Base-by-base conservation (phyloP, 2,888 invertebrate species). In the Parnassius mnemosyne region DNA sequence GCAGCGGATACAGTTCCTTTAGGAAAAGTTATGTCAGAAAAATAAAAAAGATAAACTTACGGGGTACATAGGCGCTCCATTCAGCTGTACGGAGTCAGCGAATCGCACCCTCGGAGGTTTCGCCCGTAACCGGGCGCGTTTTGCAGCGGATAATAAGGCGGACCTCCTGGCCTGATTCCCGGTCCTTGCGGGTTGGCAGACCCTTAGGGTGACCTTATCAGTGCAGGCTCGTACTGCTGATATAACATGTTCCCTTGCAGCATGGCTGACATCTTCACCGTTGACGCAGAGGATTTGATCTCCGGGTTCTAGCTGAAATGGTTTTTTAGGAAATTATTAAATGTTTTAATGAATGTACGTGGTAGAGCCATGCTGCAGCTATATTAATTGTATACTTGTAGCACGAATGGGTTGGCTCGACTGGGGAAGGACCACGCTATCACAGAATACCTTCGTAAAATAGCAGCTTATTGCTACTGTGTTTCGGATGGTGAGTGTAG, bases 261-360 rank as follows among this genome's bases (percentile, higher is more conserved):
- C 96, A 55, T 93, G 87, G 80, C 95, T 94, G 11, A 98, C 98
- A 80, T 98, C 97, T 83, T 97, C 97, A 1, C 96, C 97, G 81
- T 98, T 97, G 55, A 98, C 97, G 71, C 94, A 94, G 47, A 97
- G 93, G 74, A 98, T 97, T 84, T 97, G 97, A 83, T 98, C 98
- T 7, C 97, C 97, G 0, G 98, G 97, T 76, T 96, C 94, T 66
- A 98, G 87, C 93, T 94, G 85, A 13, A 90, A 81, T 10, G 10
- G n/a, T 34, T 7, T 25, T 7, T 34, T 7, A 34, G 34, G 34
- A 34, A 7, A 34, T 34, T 34, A 34, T 34, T 7, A 34, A 34
- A 34, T 5, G 20, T 20, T 20, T 20, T 20, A 1, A 20, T 20
- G 20, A 20, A 20, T 20, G 3, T 20, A 20, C 20, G 2, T 20